Percentiles rank a stretch among this genome's conserved stretches.
Evolutionary conservation across 2,797 vertebrate species (phyloP).

Genomic region (Premnoplex brunnescens): DNA sequence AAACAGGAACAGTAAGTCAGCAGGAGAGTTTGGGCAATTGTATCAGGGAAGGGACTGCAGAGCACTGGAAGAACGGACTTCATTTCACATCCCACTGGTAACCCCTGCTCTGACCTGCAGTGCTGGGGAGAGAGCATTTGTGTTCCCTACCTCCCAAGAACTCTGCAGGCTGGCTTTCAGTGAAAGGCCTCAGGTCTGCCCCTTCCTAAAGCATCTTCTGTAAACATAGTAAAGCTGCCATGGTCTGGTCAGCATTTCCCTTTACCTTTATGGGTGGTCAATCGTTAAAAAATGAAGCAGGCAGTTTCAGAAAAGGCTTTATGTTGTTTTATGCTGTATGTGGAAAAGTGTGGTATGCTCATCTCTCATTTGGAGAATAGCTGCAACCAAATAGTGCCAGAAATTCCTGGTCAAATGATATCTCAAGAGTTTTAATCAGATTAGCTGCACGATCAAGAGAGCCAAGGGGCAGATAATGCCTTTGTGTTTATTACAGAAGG

Average conservation of each 20-base stretch:
- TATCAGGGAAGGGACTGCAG: background rate
- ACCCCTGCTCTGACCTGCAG: background rate
- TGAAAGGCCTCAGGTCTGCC: background rate
- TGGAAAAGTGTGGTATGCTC: background rate
- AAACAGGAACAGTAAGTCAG: background rate
- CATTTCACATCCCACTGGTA: background rate
- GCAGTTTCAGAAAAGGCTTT: background rate
- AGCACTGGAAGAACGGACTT: background rate
- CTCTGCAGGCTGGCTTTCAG: background rate
- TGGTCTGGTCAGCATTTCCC: background rate
- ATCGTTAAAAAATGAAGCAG: background rate
- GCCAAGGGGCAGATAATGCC: rapidly evolving
- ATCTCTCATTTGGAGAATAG: background rate
- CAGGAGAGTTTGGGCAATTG: background rate
- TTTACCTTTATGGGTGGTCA: background rate
- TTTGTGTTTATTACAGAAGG: background rate
- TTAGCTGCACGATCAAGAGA: background rate
- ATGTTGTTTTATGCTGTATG: background rate
- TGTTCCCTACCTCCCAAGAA: background rate
- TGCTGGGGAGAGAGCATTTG: background rate
- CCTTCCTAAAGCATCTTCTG: background rate
- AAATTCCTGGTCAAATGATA: background rate
- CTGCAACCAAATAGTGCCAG: background rate
- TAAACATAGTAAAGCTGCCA: background rate
- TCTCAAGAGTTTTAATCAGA: background rate